Base-by-base conservation (phyloP, 2,113 vertebrate genomes). In the Leucosticte australis region DNA sequence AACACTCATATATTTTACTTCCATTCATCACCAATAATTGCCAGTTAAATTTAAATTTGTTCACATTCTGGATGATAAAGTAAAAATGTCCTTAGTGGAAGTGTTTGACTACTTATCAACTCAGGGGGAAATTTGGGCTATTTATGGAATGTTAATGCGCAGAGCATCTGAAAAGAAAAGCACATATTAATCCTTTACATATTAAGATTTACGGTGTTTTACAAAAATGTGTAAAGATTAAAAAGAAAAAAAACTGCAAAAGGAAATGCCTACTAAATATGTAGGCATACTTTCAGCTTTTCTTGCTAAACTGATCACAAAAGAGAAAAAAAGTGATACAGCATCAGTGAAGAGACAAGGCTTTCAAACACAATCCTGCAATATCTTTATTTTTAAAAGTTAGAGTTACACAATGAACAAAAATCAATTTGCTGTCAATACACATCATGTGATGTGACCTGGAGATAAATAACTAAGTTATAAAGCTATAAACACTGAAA, bases 1-100 rank as follows among this genome's bases (percentile, higher is more conserved):
- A 97, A 97, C 67, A 88, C 59, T 95, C 87, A 92, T 37, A 37
- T 94, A 97, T 87, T 97, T 95, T 86, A 94, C 87, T 96, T 96
- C 81, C 56, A 96, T 95, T 97, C 90, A 95, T 91, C 84, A 89
- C 53, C 70, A 94, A 71, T 96, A 97, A 97, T 95, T 97, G 65
- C 78, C 77, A 87, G 57, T 80, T 97, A 95, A 95, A 97, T 97
- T 95, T 95, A 97, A 97, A 97, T 96, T 83, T 92, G 33, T 87
- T 97, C 91, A 63, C 47, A 94, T 95, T 96, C 90, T 78, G 83
- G 53, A 87, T 93, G 85, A 96, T 88, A 94, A 97, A 94, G 81
- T 92, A 96, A 97, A 96, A 97, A 92, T 88, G 46, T 97, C 84
- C 91, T 95, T 70, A 90, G 65, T 95, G 89, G 84, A 95, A 95